A percentile compares a stretch with the other conserved stretches of the same genome.
Conservation (phyloP, 1,140 invertebrate genomes). For the Drosophila quadrilineata region DNA sequence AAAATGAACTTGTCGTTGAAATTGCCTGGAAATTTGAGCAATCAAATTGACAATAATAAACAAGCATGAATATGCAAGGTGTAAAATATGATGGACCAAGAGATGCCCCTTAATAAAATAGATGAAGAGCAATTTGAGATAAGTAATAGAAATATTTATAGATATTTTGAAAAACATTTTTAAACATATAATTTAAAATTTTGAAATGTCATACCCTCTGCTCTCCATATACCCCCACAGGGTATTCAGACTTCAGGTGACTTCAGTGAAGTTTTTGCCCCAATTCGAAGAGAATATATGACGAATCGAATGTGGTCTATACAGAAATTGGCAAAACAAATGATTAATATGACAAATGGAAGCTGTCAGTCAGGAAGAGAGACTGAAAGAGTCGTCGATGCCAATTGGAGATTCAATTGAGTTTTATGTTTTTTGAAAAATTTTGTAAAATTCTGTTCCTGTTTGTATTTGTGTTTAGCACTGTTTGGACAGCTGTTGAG, state of each 20-base stretch:
- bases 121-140: not conserved
- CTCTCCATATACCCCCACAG: too few species aligned
- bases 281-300: too few species aligned
- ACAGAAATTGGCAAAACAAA: slow-evolving; percentile 31
- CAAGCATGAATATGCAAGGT: not conserved
- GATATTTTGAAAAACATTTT: too few species aligned
- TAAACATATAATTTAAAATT: too few species aligned
- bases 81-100: not conserved
- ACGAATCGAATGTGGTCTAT: too few species aligned
- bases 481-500: slow-evolving; percentile 33
- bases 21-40: slow-evolving; percentile 31
- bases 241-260: too few species aligned
- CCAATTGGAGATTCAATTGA: slow-evolving; percentile 21
- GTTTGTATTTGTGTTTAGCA: too few species aligned
- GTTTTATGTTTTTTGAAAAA: slow-evolving; percentile 21
- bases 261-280: too few species aligned
- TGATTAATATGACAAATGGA: slow-evolving; percentile 20
- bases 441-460: slow-evolving; percentile 23
- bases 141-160: too few species aligned
- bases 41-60: slow-evolving; percentile 5
- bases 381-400: not conserved
- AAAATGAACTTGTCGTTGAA: slow-evolving; percentile 32
- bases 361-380: not conserved
- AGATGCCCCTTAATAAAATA: not conserved
- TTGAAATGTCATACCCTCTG: too few species aligned